phyloP scores from a whole-genome alignment of 2,113 vertebrate genomes.

The Vidua chalybeata region DNA sequence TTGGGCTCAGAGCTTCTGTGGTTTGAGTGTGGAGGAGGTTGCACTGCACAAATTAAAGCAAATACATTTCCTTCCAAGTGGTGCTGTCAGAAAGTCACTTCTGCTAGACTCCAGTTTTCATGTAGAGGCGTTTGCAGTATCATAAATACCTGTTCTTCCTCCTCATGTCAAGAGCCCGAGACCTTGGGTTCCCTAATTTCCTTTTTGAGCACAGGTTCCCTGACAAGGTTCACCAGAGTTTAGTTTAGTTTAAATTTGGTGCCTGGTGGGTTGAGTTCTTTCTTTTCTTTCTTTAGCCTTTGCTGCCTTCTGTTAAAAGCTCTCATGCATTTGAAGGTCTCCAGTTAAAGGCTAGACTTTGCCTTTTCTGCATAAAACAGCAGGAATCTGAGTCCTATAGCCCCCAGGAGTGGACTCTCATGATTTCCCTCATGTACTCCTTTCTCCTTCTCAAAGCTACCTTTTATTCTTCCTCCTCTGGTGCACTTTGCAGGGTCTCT shows the following conservation, averaged over 20 bases:
- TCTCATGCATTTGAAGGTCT: background rate
- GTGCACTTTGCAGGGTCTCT: background rate
- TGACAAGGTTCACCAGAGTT: constrained; percentile 13
- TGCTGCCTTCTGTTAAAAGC: background rate
- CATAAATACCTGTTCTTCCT: constrained; percentile 14
- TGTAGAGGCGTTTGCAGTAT: background rate
- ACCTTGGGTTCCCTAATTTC: background rate
- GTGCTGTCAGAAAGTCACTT: constrained; percentile 40
- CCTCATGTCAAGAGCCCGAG: background rate
- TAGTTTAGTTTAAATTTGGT: constrained; percentile 31
- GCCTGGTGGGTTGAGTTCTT: background rate
- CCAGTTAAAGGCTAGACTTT: background rate
- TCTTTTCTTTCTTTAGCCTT: constrained; percentile 3
- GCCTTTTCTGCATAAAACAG: background rate
- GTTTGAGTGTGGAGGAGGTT: constrained; percentile 38
- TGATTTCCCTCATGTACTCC: background rate
- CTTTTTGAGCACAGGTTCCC: background rate
- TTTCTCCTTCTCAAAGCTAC: background rate
- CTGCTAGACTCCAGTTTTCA: constrained; percentile 11
- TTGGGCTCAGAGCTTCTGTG: constrained; percentile 12
- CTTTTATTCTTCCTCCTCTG: background rate
- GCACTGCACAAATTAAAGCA: constrained; percentile 46
- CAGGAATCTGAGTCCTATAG: background rate
- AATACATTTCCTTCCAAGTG: constrained; percentile 32
- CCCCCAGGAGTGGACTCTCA: background rate